phyloP scores from a whole-genome alignment of 2,888 invertebrate species.

The Eulithis prunata region DNA sequence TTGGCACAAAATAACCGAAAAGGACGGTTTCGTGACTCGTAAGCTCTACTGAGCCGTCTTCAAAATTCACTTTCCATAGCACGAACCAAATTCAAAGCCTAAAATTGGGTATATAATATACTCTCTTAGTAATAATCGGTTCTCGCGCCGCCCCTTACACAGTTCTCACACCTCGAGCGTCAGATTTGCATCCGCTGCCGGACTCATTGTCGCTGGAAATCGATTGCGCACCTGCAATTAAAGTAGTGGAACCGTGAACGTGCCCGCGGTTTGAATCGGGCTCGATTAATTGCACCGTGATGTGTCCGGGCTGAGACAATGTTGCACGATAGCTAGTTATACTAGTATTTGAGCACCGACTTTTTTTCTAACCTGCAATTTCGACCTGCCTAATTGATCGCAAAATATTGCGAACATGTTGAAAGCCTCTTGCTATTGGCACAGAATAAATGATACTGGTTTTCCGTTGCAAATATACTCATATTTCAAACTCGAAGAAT shows the following conservation, averaged over 20 bases:
- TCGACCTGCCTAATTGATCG: too few relatives aligned
- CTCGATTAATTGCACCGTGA: background rate
- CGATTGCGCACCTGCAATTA: conserved; percentile 58
- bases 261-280: conserved; percentile 22
- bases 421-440: too few relatives aligned
- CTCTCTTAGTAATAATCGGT: conserved; percentile 11
- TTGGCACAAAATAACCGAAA: too few relatives aligned
- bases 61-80: conserved; percentile 3
- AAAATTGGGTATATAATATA: background rate
- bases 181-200: conserved; percentile 32
- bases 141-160: conserved; percentile 20
- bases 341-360: too few relatives aligned
- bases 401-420: too few relatives aligned
- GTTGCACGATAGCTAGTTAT: too few relatives aligned
- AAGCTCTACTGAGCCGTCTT: too few relatives aligned
- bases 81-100: conserved; percentile 4
- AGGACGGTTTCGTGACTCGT: background rate
- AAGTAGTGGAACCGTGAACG: conserved; percentile 45
- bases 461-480: too few relatives aligned
- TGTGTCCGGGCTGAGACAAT: conserved; percentile 9
- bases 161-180: conserved; percentile 29
- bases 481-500: too few relatives aligned
- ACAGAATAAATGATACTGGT: too few relatives aligned
- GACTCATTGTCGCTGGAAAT: conserved; percentile 48
- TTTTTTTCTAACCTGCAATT: too few relatives aligned